Evolutionary conservation across 2,113 vertebrate species (phyloP).

Genomic region (Hypomesus transpacificus): DNA sequence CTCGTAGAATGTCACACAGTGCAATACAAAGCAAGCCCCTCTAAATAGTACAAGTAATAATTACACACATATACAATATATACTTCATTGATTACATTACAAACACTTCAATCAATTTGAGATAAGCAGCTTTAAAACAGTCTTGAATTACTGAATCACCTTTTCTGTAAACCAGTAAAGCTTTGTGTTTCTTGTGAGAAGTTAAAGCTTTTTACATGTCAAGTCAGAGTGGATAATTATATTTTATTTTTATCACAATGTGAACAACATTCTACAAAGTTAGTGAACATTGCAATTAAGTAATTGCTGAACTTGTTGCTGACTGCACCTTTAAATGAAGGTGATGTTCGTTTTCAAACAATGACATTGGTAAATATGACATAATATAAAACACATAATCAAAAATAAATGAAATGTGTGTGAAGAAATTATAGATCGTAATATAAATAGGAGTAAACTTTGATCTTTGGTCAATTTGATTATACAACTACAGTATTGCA

Average conservation of each 20-base stretch:
- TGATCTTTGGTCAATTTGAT: conserved; percentile 50
- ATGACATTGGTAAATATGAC: conserved; percentile 14
- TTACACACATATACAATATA: conserved; percentile 48
- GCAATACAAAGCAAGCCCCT: conserved; percentile 58
- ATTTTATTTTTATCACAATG: too few species aligned
- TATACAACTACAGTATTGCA: background rate
- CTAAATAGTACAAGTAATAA: conserved; percentile 54
- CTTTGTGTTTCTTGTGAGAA: conserved; percentile 32
- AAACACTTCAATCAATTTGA: conserved; percentile 44
- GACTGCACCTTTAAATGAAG: background rate
- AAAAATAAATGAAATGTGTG: background rate
- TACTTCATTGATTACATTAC: conserved; percentile 53
- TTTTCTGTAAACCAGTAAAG: conserved; percentile 56
- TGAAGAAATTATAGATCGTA: conserved; percentile 2
- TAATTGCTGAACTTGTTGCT: too few species aligned
- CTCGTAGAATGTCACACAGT: conserved; percentile 37
- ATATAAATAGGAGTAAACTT: conserved; percentile 7
- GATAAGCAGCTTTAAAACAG: conserved; percentile 61
- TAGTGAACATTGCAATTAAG: background rate
- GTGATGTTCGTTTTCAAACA: conserved; percentile 23
- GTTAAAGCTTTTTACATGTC: too few species aligned
- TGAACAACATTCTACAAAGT: too few species aligned
- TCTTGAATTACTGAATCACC: conserved; percentile 47
- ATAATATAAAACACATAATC: background rate
- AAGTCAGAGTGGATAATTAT: too few species aligned